These are phyloP conservation scores for Teleogryllus oceanicus DNA, from an alignment of 2,888 invertebrate genomes.

Conservation along the genomic window DNA sequence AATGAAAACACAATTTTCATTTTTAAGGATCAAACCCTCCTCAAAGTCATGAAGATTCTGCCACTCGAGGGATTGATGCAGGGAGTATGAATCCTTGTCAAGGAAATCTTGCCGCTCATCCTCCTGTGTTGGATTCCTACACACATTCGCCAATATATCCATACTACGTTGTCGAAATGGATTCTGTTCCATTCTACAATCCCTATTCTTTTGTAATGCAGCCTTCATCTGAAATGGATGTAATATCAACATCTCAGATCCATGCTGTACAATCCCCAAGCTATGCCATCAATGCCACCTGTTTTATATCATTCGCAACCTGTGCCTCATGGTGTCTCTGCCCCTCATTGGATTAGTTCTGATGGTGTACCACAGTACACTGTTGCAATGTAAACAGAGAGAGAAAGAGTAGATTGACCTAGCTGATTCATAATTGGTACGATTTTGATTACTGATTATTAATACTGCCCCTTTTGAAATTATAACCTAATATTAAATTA, in stretches of 20 bases:
- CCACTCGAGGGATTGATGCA: background rate
- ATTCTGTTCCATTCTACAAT: constrained; percentile 8
- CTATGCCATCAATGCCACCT: background rate
- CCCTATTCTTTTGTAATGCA: background rate
- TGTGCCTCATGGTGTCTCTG: background rate
- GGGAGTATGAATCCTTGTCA: background rate
- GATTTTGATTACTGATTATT: too few species aligned
- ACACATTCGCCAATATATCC: background rate
- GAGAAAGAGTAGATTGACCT: too few species aligned
- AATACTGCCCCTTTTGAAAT: too few species aligned
- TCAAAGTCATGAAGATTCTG: background rate
- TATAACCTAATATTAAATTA: too few species aligned
- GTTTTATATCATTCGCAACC: background rate
- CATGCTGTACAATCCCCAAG: background rate
- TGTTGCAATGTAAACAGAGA: background rate
- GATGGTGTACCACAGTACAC: background rate
- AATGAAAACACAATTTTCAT: too few species aligned
- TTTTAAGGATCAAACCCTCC: background rate
- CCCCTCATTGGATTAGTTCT: constrained; percentile 5
- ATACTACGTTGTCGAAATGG: background rate
- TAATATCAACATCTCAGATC: background rate
- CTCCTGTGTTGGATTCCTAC: background rate
- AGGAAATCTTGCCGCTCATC: background rate
- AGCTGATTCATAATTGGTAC: too few species aligned
- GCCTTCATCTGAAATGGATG: background rate